Conservation (phyloP, 1,140 invertebrate genomes). For the Drosophila azteca region DNA sequence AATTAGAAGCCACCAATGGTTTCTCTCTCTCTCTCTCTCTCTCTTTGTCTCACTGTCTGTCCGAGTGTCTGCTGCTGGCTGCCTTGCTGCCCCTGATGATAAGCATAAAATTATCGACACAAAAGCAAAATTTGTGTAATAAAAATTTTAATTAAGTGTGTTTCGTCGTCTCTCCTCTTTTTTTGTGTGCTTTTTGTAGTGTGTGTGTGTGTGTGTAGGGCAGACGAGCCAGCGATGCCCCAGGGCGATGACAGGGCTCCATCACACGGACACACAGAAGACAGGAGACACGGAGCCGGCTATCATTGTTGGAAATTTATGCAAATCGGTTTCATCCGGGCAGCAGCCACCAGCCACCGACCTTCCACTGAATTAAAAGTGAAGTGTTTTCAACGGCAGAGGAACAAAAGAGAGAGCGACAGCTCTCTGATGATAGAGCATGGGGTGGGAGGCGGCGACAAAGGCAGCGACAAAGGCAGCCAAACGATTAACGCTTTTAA, state of each 20-base stretch:
- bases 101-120: constrained; percentile 81
- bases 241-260: constrained; percentile 53
- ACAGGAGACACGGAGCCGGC: constrained; percentile 11
- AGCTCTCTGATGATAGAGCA: neutral
- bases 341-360: constrained; percentile 2
- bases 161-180: neutral
- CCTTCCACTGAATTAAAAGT: constrained; percentile 63
- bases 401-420: constrained; percentile 30
- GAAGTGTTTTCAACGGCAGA: constrained; percentile 64
- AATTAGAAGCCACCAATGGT: constrained; percentile 47
- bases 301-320: constrained; percentile 76
- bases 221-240: constrained; percentile 16
- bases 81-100: constrained; percentile 54
- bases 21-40: neutral
- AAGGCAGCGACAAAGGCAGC: constrained; percentile 39
- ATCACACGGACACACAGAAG: constrained; percentile 32
- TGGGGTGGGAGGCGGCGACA: constrained; percentile 16
- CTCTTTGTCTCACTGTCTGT: neutral
- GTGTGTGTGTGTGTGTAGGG: no score
- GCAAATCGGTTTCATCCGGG: constrained; percentile 64
- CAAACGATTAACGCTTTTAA: constrained; percentile 74
- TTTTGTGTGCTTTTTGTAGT: constrained; percentile 1
- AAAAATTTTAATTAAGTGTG: constrained; percentile 55
- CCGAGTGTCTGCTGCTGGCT: no score
- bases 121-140: constrained; percentile 72